A percentile compares a stretch with the other conserved stretches of the same genome.
Evolutionary conservation across 2,113 vertebrate genomes (phyloP).

Genomic region (Ancistrus triradiatus): DNA sequence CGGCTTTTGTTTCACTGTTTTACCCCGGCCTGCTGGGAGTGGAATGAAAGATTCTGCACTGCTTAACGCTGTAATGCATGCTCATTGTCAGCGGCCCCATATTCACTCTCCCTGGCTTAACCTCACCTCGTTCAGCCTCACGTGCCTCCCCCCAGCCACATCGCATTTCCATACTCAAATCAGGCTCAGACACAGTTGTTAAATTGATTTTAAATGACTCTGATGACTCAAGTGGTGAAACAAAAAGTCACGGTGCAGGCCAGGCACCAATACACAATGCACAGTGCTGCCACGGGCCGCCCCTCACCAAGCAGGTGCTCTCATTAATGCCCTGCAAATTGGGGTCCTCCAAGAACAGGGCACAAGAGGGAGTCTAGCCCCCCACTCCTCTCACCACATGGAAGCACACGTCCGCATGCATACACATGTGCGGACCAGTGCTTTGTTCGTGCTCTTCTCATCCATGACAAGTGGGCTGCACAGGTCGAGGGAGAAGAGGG

Average conservation of each 20-base stretch:
- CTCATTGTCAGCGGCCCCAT: conserved; percentile 33
- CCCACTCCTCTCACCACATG: conserved; percentile 48
- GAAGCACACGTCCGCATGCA: conserved; percentile 49
- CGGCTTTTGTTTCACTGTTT: conserved; percentile 49
- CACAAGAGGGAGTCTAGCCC: conserved; percentile 57
- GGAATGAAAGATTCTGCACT: conserved; percentile 52
- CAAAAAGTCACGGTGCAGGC: conserved; percentile 49
- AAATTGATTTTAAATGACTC: conserved; percentile 69
- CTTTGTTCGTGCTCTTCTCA: conserved; percentile 63
- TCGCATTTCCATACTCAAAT: conserved; percentile 68
- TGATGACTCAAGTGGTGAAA: conserved; percentile 70
- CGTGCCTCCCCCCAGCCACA: not conserved
- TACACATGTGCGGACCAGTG: conserved; percentile 44
- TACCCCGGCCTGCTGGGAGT: conserved; percentile 48
- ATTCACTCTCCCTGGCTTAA: conserved; percentile 14
- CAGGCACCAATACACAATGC: conserved; percentile 51
- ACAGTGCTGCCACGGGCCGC: conserved; percentile 50
- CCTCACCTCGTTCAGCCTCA: conserved; percentile 13
- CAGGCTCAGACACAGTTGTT: conserved; percentile 61
- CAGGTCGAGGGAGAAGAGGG: conserved; percentile 33
- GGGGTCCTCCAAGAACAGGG: conserved; percentile 60
- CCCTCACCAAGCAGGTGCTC: conserved; percentile 65
- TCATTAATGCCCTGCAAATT: conserved; percentile 70
- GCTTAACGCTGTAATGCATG: conserved; percentile 55
- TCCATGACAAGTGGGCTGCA: conserved; percentile 56